Base-by-base conservation (phyloP, 2,113 vertebrate genomes). In the Cricetomys ansorgei region DNA sequence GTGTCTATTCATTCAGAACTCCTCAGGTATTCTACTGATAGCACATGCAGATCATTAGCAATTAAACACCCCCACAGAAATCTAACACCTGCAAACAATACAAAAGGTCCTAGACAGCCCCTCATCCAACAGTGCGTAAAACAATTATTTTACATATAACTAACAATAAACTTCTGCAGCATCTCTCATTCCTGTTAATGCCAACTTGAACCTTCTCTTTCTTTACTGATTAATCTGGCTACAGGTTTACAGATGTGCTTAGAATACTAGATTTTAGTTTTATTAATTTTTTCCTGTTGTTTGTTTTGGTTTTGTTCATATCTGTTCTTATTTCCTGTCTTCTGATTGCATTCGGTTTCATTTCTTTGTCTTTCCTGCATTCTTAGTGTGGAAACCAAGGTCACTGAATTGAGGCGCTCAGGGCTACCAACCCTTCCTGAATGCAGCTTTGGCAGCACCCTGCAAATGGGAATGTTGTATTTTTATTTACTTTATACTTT, bases 401-500 rank as follows among this genome's bases (percentile, higher is more conserved):
- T 92, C 76, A 90, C 11, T 91, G 80, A 97, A 13, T 83, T 88
- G 85, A 92, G 59, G 72, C 29, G 29, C 53, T 94, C 17, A 21
- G 34, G 75, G 67, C 31, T 94, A 79, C 64, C 70, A 73, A 50
- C 73, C 89, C 5, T 48, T 75, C 43, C 7, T 48, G 45, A 75
- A 25, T 79, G 50, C 70, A 80, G 40, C 19, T 17, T 79, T 55
- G 87, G 62, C 62, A 90, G 62, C 40, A 43, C 40, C 89, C 15
- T 77, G 25, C 34, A 77, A 17, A 57, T 55, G 76, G 81, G 40
- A 17, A 37, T 75, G 34, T 2, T 55, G 3, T 59, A 6, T 37
- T 73, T 95, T 79, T 77, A 90, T 65, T 85, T 97, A 48, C 25
- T 90, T 95, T n/a, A 75, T 91, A 89, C 19, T 67, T 95, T 67